A percentile compares a stretch with the other conserved stretches of the same genome.
These are phyloP conservation scores for Chelonus insularis DNA, from an alignment of 1,140 invertebrate species.

Conservation along the genomic window DNA sequence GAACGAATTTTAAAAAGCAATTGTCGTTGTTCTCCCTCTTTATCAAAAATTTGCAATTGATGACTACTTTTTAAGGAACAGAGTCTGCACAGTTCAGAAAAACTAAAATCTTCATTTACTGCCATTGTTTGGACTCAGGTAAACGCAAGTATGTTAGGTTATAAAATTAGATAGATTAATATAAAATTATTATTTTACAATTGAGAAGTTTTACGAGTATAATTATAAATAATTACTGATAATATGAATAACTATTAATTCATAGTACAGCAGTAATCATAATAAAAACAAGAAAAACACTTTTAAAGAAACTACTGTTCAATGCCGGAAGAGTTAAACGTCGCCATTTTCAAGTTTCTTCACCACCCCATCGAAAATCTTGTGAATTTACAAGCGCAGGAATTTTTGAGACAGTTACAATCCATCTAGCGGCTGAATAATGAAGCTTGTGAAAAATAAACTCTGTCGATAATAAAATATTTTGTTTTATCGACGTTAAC, in stretches of 20 bases:
- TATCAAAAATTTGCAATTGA: conserved; percentile 69
- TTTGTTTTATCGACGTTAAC: too few relatives aligned
- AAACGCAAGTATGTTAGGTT: conserved; percentile 1
- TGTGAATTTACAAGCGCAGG: too few relatives aligned
- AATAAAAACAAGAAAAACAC: conserved; percentile 5
- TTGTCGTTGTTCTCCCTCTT: conserved; percentile 70
- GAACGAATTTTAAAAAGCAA: conserved; percentile 70
- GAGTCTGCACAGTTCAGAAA: conserved; percentile 69
- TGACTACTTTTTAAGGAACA: conserved; percentile 69
- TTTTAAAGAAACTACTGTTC: conserved; percentile 28
- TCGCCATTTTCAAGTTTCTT: conserved; percentile 34
- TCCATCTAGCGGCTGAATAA: too few relatives aligned
- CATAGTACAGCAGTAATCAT: background rate
- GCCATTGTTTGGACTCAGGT: conserved; percentile 57
- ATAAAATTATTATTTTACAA: background rate
- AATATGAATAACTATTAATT: background rate
- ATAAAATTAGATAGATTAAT: conserved; percentile 1
- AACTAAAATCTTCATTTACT: conserved; percentile 69
- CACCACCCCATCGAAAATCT: background rate
- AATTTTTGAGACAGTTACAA: too few relatives aligned
- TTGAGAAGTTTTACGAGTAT: background rate
- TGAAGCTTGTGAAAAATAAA: too few relatives aligned
- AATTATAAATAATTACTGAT: background rate
- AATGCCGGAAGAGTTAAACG: conserved; percentile 32
- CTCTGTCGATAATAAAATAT: too few relatives aligned